Evolutionary conservation across 2,888 invertebrate species (phyloP).

Genomic region (Hyles lineata): DNA sequence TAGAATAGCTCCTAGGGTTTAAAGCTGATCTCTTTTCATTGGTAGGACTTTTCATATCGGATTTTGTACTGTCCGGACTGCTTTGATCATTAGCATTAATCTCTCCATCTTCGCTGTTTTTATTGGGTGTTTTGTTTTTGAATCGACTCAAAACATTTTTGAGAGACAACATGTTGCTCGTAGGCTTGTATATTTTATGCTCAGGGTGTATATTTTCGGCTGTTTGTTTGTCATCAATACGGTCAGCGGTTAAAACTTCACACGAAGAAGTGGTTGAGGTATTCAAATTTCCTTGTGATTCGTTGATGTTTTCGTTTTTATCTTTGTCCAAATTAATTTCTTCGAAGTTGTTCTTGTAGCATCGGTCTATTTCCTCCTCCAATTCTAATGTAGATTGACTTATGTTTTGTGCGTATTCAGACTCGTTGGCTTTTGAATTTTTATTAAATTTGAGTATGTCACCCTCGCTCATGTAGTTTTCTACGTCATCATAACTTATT

Average conservation of each 20-base stretch:
- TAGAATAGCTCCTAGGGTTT: slow-evolving; percentile 78
- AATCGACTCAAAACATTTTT: slow-evolving; percentile 85
- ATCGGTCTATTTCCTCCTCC: slow-evolving; percentile 81
- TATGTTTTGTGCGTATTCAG: slow-evolving; percentile 69
- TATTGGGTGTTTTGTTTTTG: slow-evolving; percentile 72
- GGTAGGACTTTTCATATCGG: slow-evolving; percentile 72
- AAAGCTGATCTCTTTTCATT: slow-evolving; percentile 73
- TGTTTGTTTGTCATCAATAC: slow-evolving; percentile 73
- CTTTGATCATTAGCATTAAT: slow-evolving; percentile 76
- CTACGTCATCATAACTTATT: slow-evolving; percentile 88
- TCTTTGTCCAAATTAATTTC: slow-evolving; percentile 67
- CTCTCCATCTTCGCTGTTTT: slow-evolving; percentile 68
- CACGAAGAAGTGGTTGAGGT: slow-evolving; percentile 84
- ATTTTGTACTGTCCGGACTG: slow-evolving; percentile 65
- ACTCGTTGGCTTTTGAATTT: slow-evolving; percentile 61
- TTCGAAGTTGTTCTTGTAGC: slow-evolving; percentile 80
- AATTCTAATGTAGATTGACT: slow-evolving; percentile 80
- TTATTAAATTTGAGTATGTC: slow-evolving; percentile 77
- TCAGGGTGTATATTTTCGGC: slow-evolving; percentile 88
- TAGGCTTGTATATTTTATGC: slow-evolving; percentile 91
- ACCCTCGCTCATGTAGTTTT: slow-evolving; percentile 82
- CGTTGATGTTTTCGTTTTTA: slow-evolving; percentile 67
- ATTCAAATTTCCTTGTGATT: slow-evolving; percentile 78
- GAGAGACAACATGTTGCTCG: slow-evolving; percentile 81
- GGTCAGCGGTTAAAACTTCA: slow-evolving; percentile 78